phyloP scores from a whole-genome alignment of 1,140 invertebrate genomes.

The Heliconius nattereri region DNA sequence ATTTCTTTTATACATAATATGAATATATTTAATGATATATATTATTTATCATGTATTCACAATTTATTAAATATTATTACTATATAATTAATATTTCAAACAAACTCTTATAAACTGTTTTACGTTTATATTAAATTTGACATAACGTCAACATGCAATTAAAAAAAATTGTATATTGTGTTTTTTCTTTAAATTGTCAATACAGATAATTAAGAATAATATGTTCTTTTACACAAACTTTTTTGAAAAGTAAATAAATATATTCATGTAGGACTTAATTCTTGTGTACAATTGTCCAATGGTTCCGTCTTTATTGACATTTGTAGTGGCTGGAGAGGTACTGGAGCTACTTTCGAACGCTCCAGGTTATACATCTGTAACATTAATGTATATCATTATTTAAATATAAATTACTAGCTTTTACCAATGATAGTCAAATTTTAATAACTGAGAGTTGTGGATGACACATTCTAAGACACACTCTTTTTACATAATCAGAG shows the following conservation, averaged over 20 bases:
- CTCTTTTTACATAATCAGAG: too few species aligned
- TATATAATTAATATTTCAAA: neutral
- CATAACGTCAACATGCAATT: neutral
- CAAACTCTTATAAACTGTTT: neutral
- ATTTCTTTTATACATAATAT: neutral
- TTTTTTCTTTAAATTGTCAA: neutral
- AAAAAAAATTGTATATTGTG: neutral
- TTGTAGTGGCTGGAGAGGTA: conserved; percentile 43
- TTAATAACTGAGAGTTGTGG: too few species aligned
- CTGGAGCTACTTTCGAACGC: conserved; percentile 49
- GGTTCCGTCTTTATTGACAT: conserved; percentile 62
- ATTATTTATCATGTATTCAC: neutral
- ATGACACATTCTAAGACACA: too few species aligned
- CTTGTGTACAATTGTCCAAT: conserved; percentile 36
- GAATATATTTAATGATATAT: neutral
- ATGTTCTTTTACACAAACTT: neutral
- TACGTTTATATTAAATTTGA: neutral
- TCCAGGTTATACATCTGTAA: conserved; percentile 70
- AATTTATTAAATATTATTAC: neutral
- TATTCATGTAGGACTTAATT: conserved; percentile 27
- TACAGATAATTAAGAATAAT: conserved; percentile 10
- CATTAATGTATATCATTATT: neutral
- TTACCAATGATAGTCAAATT: too few species aligned
- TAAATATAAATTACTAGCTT: too few species aligned
- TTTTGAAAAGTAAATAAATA: neutral